Conservation (phyloP, 2,113 vertebrate genomes). For the Atractosteus spatula region DNA sequence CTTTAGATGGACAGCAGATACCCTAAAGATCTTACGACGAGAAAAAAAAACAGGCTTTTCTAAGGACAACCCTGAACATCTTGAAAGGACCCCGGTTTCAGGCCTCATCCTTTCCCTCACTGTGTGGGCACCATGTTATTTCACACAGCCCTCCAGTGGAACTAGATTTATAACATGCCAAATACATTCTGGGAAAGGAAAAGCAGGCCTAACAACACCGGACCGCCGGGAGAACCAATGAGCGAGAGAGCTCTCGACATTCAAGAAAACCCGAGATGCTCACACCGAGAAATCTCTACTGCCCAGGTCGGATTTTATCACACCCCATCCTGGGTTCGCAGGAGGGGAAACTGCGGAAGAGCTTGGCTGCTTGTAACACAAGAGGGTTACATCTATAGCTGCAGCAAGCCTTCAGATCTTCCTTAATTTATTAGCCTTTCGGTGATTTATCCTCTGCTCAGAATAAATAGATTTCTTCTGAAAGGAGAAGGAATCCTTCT, state of each 20-base stretch:
- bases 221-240: background rate
- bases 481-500: conserved; percentile 5
- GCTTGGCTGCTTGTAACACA: conserved; percentile 16
- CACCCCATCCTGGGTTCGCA: background rate
- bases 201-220: background rate
- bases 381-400: conserved; percentile 17
- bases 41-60: background rate
- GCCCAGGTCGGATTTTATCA: conserved; percentile 16
- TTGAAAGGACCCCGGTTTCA: background rate
- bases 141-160: background rate
- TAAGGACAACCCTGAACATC: background rate
- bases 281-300: conserved; percentile 4
- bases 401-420: conserved; percentile 6
- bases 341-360: conserved; percentile 12
- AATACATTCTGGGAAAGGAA: conserved; percentile 10
- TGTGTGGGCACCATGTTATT: background rate
- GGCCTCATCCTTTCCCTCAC: background rate
- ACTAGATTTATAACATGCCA: background rate
- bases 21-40: no score
- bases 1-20: no score
- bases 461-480: conserved; percentile 6
- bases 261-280: conserved; percentile 4
- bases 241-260: conserved; percentile 12
- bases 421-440: conserved; percentile 9
- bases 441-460: conserved; percentile 12